phyloP scores from a whole-genome alignment of 2,888 invertebrate genomes.

The Acanthosepion pharaonis region DNA sequence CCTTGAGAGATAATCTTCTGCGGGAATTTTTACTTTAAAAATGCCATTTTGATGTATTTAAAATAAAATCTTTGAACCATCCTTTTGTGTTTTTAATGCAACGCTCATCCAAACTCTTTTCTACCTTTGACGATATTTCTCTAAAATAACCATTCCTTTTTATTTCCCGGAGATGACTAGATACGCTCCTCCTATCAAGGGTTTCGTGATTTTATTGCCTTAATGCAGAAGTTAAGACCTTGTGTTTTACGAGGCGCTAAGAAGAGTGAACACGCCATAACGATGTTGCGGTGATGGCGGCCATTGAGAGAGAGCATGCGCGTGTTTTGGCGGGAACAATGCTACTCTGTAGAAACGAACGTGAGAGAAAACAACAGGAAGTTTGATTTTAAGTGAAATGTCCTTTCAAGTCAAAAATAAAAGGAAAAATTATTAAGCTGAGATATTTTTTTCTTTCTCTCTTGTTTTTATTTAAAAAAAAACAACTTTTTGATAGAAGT shows the following conservation, averaged over 20 bases:
- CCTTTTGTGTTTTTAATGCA: no score
- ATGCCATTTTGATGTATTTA: no score
- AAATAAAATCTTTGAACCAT: no score
- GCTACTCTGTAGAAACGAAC: neutral
- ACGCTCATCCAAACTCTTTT: no score
- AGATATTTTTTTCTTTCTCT: neutral
- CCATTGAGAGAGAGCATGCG: fast-evolving
- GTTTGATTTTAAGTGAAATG: neutral
- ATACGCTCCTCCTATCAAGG: neutral
- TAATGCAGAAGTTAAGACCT: neutral
- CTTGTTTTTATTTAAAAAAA: neutral
- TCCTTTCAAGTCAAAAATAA: neutral
- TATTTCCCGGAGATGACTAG: neutral
- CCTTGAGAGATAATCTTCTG: no score
- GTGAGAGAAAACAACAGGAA: neutral
- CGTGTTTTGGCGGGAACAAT: neutral
- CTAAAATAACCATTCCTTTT: neutral
- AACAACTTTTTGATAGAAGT: no score
- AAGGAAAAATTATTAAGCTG: neutral
- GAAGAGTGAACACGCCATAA: neutral
- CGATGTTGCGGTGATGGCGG: neutral
- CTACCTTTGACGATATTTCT: neutral
- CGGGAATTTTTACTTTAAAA: no score
- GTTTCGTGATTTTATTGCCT: neutral
- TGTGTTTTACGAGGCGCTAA: neutral